Evolutionary conservation across 1,140 invertebrate genomes (phyloP).

Genomic region (Rhopalosiphum padi): DNA sequence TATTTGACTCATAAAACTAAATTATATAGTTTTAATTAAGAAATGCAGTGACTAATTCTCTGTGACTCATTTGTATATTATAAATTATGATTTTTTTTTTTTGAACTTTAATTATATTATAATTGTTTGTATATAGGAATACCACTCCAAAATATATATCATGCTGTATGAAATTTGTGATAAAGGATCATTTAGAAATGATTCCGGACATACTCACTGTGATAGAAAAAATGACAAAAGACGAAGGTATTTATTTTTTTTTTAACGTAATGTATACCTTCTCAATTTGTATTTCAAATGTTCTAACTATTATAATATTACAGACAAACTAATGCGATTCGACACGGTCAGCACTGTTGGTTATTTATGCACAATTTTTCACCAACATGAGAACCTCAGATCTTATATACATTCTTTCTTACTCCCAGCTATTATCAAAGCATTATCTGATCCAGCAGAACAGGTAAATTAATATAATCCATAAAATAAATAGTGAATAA

Average conservation of each 20-base stretch:
- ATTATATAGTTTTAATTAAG: background rate
- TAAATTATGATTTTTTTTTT: background rate
- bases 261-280: background rate
- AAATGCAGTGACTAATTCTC: background rate
- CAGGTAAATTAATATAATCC: background rate
- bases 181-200: slow-evolving; percentile 57
- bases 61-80: background rate
- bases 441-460: slow-evolving; percentile 40
- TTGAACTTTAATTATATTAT: background rate
- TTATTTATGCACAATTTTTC: slow-evolving; percentile 56
- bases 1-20: background rate
- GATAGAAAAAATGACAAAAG: slow-evolving; percentile 56
- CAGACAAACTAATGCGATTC: slow-evolving; percentile 47
- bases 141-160: slow-evolving; percentile 55
- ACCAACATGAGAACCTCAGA: slow-evolving; percentile 30
- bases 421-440: slow-evolving; percentile 38
- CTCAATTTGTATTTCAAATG: background rate
- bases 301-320: background rate
- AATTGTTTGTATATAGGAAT: slow-evolving; percentile 37
- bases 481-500: background rate
- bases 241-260: slow-evolving; percentile 30
- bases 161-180: slow-evolving; percentile 54
- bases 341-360: slow-evolving; percentile 47
- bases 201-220: slow-evolving; percentile 54
- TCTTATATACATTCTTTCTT: slow-evolving; percentile 42